phyloP scores from a whole-genome alignment of 2,888 invertebrate genomes.

The Malthinus seriepunctatus region DNA sequence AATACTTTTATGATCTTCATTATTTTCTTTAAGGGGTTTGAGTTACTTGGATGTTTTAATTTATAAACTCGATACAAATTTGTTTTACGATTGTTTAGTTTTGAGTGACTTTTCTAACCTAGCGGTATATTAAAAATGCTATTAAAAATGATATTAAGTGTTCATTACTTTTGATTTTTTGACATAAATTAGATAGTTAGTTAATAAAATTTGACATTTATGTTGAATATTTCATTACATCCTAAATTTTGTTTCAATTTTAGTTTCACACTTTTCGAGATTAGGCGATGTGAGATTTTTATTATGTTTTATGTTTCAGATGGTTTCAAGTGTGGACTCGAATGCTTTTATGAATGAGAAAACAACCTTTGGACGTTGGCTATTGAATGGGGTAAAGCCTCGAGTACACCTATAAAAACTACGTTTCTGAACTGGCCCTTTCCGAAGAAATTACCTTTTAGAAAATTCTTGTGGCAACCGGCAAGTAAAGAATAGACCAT shows the following conservation, averaged over 20 bases:
- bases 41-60: slow-evolving; percentile 50
- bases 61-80: slow-evolving; percentile 27
- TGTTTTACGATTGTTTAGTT: slow-evolving; percentile 15
- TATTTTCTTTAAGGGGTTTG: slow-evolving; percentile 35
- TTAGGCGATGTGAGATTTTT: too few species aligned
- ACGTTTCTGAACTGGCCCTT: too few species aligned
- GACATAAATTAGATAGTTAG: slow-evolving; percentile 4
- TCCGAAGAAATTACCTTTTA: too few species aligned
- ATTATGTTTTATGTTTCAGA: too few species aligned
- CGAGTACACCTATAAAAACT: too few species aligned
- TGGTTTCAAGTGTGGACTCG: too few species aligned
- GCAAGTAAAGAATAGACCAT: too few species aligned
- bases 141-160: slow-evolving; percentile 2
- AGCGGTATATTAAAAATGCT: background rate
- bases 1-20: slow-evolving; percentile 49
- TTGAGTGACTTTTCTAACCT: slow-evolving; percentile 1
- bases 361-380: too few species aligned
- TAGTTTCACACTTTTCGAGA: too few species aligned
- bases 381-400: too few species aligned
- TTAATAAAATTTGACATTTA: background rate
- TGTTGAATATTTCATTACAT: slow-evolving; percentile 5
- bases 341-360: too few species aligned
- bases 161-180: background rate
- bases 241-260: background rate
- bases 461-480: too few species aligned